Evolutionary conservation across 2,113 vertebrate genomes (phyloP).

Genomic region (Tachycineta bicolor): DNA sequence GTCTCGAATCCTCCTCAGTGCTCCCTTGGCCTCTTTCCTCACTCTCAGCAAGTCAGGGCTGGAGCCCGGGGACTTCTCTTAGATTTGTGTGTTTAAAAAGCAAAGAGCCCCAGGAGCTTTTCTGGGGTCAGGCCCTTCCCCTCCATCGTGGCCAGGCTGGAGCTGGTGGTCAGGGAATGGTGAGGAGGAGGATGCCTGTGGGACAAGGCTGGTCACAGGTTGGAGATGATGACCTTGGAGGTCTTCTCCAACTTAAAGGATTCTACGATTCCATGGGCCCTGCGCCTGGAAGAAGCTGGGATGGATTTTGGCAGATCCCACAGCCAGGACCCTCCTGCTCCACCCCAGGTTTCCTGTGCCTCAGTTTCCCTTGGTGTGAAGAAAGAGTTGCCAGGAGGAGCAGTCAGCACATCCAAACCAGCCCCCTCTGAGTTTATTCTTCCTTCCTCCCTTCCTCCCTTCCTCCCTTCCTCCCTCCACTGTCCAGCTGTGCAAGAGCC

Average conservation of each 20-base stretch:
- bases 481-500: background rate
- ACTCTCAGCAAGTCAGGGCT: background rate
- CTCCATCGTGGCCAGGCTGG: fast-evolving
- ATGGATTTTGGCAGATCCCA: background rate
- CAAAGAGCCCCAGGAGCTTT: background rate
- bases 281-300: fast-evolving
- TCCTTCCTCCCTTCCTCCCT: too few species aligned
- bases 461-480: too few species aligned
- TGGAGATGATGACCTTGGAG: background rate
- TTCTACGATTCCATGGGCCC: background rate
- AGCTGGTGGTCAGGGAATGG: background rate
- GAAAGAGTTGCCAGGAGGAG: background rate
- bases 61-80: background rate
- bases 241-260: background rate
- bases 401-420: background rate
- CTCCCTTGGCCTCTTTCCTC: background rate
- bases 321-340: background rate
- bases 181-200: background rate
- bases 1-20: fast-evolving
- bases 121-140: background rate
- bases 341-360: background rate
- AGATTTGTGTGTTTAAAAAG: background rate
- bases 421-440: background rate
- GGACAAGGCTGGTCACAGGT: background rate
- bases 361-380: background rate